Evolutionary conservation across 2,113 vertebrate species (phyloP).

Genomic region (Cyanoliseus patagonus): DNA sequence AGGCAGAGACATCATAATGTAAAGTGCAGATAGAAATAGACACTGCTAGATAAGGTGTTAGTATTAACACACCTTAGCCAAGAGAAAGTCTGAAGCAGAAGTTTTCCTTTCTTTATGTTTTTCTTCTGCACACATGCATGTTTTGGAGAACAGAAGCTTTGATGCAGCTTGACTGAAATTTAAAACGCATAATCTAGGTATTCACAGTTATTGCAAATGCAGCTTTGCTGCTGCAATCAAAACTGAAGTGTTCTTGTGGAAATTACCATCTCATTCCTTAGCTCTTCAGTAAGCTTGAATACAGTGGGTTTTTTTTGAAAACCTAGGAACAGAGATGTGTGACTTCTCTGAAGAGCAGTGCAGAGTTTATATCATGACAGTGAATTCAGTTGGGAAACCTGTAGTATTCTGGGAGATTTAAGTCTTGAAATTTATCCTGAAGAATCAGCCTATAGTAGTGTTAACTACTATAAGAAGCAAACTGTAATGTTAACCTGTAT

Average conservation of each 20-base stretch:
- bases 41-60: background rate
- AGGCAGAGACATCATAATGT: background rate
- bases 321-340: background rate
- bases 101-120: background rate
- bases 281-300: background rate
- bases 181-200: background rate
- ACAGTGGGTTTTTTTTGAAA: background rate
- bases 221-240: background rate
- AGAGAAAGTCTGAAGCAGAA: background rate
- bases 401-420: background rate
- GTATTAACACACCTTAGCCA: background rate
- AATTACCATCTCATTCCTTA: background rate
- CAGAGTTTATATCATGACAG: background rate
- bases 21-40: background rate
- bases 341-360: background rate
- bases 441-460: background rate
- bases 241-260: background rate
- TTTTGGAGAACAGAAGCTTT: background rate
- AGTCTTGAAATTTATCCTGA: background rate
- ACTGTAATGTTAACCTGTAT: background rate
- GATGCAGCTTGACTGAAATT: background rate
- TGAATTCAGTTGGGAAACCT: background rate
- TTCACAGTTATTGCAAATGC: slow-evolving; percentile 3
- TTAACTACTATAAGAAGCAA: background rate
- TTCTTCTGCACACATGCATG: rapidly evolving